Percentiles rank a stretch among this genome's conserved stretches.
Conservation (phyloP, 2,113 vertebrate genomes). For the Turnix velox region DNA sequence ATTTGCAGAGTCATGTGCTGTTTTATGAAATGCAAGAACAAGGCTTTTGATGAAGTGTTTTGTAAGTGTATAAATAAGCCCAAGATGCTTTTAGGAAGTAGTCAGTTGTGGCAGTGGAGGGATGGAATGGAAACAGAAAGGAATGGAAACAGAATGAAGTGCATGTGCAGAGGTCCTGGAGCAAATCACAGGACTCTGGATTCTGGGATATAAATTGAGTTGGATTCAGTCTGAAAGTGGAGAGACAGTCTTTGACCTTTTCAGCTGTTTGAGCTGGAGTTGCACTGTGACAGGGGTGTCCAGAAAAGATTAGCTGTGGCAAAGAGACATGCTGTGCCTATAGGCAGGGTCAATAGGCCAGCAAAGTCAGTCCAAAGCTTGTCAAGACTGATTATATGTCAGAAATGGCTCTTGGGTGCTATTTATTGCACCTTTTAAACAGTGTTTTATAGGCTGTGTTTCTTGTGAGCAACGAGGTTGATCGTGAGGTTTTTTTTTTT, state of each 20-base stretch:
- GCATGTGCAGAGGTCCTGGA: neutral
- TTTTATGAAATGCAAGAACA: neutral
- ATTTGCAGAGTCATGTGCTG: neutral
- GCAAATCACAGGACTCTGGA: neutral
- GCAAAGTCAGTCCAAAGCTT: constrained; percentile 25
- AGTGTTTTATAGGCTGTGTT: neutral
- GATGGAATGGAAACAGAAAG: too few relatives aligned
- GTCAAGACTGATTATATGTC: constrained; percentile 47
- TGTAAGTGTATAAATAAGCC: neutral
- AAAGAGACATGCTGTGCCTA: constrained; percentile 35
- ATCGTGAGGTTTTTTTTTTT: neutral
- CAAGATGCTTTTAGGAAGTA: neutral
- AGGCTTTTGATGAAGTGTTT: neutral
- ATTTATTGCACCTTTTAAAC: constrained; percentile 38
- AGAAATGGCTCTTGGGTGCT: neutral
- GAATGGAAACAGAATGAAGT: neutral
- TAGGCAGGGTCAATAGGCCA: constrained; percentile 49
- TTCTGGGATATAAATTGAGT: neutral
- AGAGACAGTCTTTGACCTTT: constrained; percentile 60
- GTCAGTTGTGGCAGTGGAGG: neutral
- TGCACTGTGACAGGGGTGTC: constrained; percentile 36
- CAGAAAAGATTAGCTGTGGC: constrained; percentile 41
- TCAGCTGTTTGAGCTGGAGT: constrained; percentile 21
- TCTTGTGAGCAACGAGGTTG: neutral
- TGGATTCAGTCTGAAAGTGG: neutral